Evolutionary conservation across 2,797 vertebrate genomes (phyloP), one percentile per base, ranked within the genome.

Genomic region (Sphenopsis melanotis): DNA sequence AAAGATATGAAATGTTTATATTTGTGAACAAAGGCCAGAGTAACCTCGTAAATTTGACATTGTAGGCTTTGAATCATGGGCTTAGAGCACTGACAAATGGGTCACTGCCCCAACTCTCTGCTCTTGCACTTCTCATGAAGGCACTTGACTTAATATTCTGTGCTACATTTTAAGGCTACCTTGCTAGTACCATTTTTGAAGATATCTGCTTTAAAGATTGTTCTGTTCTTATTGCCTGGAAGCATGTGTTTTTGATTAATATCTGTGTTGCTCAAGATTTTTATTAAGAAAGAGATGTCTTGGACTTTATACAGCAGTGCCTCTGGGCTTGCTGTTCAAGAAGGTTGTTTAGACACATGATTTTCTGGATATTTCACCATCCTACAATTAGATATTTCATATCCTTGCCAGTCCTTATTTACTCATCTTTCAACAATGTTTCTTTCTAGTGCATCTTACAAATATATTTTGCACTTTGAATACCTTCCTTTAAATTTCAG

Each of bases 1-100:
- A 96, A 86, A 91, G 57, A 83, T 78, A 83, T 83, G 76, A 91
- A 95, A 78, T 75, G 65, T 78, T 94, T 87, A 26, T 83, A 46
- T 94, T 95, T 91, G 76, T 80, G 84, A 89, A 78, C 27, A 75
- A 83, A 91, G 65, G 57, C 79, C 72, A 78, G 44, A 86, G 50
- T 77, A 94, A 90, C 79, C 65, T 90, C 8, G 0, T 75, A 94
- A 94, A 94, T 90, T 90, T 85, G 42, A 41, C 39, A 34, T 83
- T 71, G 61, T 69, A 39, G 57, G n/a, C 46, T 90, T 87, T 91
- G 89, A 50, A 70, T 85, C 42, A 29, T 68, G 56, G 39, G 20
- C 60, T 70, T 70, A 83, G 56, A 50, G 57, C 53, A 47, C 24
- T 87, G 82, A 94, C 30, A 68, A 68, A 88, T 68, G 57, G 49